Evolutionary conservation across 2,888 invertebrate genomes (phyloP).

Genomic region (Hemicrepidius hirtus): DNA sequence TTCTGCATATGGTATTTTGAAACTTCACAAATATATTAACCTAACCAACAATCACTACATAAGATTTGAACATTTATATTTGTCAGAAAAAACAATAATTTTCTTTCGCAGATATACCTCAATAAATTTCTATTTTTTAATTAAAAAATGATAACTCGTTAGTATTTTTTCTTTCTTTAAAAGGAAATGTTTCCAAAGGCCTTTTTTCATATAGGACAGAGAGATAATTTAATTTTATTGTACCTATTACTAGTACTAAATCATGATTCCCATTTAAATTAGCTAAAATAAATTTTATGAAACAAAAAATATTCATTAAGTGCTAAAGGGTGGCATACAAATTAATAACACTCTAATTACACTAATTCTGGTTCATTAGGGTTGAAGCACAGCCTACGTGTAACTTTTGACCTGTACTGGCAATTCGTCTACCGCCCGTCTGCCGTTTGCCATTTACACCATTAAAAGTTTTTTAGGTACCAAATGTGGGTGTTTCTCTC

Average conservation of each 20-base stretch:
- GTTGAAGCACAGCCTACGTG: slow-evolving; percentile 55
- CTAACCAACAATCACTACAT: background rate
- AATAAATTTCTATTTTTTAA: too few relatives aligned
- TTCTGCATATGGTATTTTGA: slow-evolving; percentile 18
- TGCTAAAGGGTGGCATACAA: slow-evolving; percentile 48
- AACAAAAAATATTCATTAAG: slow-evolving; percentile 33
- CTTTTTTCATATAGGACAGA: too few relatives aligned
- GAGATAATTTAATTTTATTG: too few relatives aligned
- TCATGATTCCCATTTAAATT: background rate
- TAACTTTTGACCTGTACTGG: slow-evolving; percentile 57
- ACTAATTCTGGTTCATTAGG: slow-evolving; percentile 57
- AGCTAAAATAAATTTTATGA: background rate
- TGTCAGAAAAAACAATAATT: too few relatives aligned
- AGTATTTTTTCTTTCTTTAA: too few relatives aligned
- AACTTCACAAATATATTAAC: background rate
- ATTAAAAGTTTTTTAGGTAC: slow-evolving; percentile 33
- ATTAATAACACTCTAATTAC: slow-evolving; percentile 55
- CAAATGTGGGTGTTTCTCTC: slow-evolving; percentile 30
- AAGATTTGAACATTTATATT: background rate
- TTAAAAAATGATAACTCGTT: too few relatives aligned
- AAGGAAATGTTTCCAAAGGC: too few relatives aligned
- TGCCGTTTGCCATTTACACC: slow-evolving; percentile 36
- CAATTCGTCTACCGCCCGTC: slow-evolving; percentile 56
- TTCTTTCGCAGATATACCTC: too few relatives aligned
- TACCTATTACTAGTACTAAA: too few relatives aligned